These are phyloP conservation scores for Misgurnus anguillicaudatus DNA, from an alignment of 2,113 vertebrate species.

Conservation along the genomic window DNA sequence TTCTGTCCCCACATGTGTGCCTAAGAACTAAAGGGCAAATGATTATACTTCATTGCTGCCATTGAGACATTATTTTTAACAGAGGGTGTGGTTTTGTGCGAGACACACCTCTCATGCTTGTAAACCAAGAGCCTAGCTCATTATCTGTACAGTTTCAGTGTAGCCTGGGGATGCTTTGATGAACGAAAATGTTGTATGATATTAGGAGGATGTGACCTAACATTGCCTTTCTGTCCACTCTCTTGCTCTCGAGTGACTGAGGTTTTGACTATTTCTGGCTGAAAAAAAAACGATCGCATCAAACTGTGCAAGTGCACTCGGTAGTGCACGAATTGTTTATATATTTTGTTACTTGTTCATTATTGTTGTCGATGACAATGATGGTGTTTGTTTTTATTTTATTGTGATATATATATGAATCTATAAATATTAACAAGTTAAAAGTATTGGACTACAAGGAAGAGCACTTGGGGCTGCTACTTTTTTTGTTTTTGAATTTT, in stretches of 20 bases:
- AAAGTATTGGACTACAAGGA: slow-evolving; percentile 81
- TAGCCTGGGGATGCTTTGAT: slow-evolving; percentile 70
- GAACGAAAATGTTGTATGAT: slow-evolving; percentile 67
- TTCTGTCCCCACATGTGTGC: slow-evolving; percentile 80
- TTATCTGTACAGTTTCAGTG: slow-evolving; percentile 71
- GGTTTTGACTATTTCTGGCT: slow-evolving; percentile 65
- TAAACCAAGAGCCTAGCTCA: slow-evolving; percentile 71
- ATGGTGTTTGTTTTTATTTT: slow-evolving; percentile 69
- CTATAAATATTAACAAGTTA: slow-evolving; percentile 73
- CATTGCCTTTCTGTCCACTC: slow-evolving; percentile 78
- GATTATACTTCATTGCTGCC: slow-evolving; percentile 69
- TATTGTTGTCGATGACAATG: slow-evolving; percentile 75
- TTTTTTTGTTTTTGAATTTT: slow-evolving; percentile 65
- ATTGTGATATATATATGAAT: slow-evolving; percentile 65
- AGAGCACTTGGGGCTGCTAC: slow-evolving; percentile 82
- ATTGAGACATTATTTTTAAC: slow-evolving; percentile 79
- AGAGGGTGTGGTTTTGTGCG: slow-evolving; percentile 55
- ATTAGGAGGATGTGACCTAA: slow-evolving; percentile 70
- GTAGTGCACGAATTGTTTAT: slow-evolving; percentile 76
- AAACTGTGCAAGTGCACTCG: slow-evolving; percentile 75
- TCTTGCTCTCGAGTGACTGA: slow-evolving; percentile 78
- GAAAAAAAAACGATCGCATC: slow-evolving; percentile 63
- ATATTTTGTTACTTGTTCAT: slow-evolving; percentile 80
- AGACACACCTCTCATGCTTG: slow-evolving; percentile 50
- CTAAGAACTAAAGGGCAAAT: slow-evolving; percentile 74